phyloP scores from a whole-genome alignment of 2,113 vertebrate genomes.

The Asarcornis scutulata region DNA sequence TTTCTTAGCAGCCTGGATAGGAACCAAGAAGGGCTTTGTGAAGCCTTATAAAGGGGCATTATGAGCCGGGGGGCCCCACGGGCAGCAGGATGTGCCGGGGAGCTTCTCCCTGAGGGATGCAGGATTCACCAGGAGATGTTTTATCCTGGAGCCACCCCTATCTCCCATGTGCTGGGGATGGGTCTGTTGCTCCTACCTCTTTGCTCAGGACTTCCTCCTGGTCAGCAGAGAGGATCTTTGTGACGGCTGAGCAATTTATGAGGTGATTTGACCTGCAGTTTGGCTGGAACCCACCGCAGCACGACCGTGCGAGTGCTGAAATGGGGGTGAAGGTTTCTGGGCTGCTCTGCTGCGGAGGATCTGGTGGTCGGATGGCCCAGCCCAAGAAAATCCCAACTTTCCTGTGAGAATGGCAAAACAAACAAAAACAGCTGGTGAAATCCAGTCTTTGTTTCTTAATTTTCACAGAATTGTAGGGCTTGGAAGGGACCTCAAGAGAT shows the following conservation, averaged over 20 bases:
- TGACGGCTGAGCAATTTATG: neutral
- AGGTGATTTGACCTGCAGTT: neutral
- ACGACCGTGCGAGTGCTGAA: neutral
- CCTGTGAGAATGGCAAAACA: neutral
- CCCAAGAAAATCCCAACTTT: neutral
- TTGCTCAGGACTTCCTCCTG: neutral
- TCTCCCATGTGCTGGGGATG: neutral
- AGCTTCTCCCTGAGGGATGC: neutral
- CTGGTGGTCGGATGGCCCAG: neutral
- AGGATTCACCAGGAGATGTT: neutral
- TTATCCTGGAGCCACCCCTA: neutral
- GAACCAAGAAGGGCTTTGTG: conserved; percentile 68
- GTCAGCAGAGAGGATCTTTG: neutral
- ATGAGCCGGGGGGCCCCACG: neutral
- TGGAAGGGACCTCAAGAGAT: too few relatives aligned
- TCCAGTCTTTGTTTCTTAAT: neutral
- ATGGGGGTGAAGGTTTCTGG: neutral
- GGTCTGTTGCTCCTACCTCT: neutral
- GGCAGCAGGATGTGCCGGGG: neutral
- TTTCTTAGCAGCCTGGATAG: conserved; percentile 21
- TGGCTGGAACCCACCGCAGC: neutral
- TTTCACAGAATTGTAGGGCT: too few relatives aligned
- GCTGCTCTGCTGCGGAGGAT: neutral
- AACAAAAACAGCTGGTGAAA: neutral
- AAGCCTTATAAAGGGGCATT: conserved; percentile 58